Base-by-base conservation (phyloP, 2,888 invertebrate species). In the Nephrocerus scutellatus region DNA sequence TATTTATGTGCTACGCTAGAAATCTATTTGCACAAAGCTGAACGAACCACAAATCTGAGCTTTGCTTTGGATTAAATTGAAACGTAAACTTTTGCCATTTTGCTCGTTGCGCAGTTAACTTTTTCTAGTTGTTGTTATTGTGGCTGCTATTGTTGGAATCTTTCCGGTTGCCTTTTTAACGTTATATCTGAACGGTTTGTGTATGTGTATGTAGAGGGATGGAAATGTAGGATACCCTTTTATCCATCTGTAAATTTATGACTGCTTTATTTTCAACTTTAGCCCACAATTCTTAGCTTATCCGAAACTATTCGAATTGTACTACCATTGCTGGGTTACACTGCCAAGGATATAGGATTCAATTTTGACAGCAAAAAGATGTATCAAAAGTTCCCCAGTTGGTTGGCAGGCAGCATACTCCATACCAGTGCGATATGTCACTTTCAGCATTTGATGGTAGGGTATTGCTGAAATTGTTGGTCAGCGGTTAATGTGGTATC, bases 341-440 rank as follows among this genome's bases (percentile, higher is more conserved):
- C n/a, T n/a, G n/a, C n/a, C n/a, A n/a, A n/a, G n/a, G n/a, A n/a
- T n/a, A n/a, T n/a, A n/a, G 60, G 62, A 62, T 62, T 62, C 60
- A 57, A 63, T 63, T 63, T 62, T 63, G 63, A 63, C 63, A 63
- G 63, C 59, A 56, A 47, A 57, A 58, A 62, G 63, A 63, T 63
- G 61, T 60, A 63, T 63, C 61, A 61, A 62, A 62, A 59, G 61
- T 58, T 60, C 54, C 55, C 43, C 43, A 47, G 44, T 50, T 47
- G 50, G 47, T 50, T 50, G 47, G 31, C 37, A 48, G 41, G 42
- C 23, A 31, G 37, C 35, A 4, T 24, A 3, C 13, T 22, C 10
- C 22, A 6, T 33, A 10, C 21, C 14, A 18, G 16, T 16, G 30
- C n/a, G 9, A n/a, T n/a, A n/a, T n/a, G n/a, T n/a, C n/a, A n/a